Percentiles rank a stretch among this genome's conserved stretches.
Evolutionary conservation across 2,888 invertebrate species (phyloP).

Genomic region (Nymphalis polychloros): DNA sequence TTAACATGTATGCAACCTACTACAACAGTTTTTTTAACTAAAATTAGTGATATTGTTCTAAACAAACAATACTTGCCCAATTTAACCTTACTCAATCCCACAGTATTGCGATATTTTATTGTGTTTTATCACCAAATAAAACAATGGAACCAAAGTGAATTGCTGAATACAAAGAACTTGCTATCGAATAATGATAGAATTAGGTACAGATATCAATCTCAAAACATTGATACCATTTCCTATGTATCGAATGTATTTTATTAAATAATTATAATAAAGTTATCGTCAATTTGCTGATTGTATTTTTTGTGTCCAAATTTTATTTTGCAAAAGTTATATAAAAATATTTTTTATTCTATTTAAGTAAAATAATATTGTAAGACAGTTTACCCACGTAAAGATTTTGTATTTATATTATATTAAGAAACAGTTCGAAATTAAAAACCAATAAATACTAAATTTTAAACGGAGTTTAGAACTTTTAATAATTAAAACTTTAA

Average conservation of each 20-base stretch:
- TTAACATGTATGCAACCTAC: no score
- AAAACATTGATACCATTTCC: conserved; percentile 3
- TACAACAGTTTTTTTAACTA: not conserved
- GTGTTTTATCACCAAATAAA: conserved; percentile 56
- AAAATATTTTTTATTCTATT: no score
- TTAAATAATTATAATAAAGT: conserved; percentile 1
- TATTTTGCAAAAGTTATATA: not conserved
- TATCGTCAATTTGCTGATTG: not conserved
- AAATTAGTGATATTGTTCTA: conserved; percentile 36
- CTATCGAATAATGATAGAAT: conserved; percentile 64
- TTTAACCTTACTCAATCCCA: conserved; percentile 53
- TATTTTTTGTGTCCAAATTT: not conserved
- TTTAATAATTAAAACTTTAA: no score
- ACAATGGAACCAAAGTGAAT: conserved; percentile 58
- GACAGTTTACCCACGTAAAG: no score
- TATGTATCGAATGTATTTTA: not conserved
- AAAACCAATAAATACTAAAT: no score
- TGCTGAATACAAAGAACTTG: conserved; percentile 59
- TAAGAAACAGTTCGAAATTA: no score
- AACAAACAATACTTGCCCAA: conserved; percentile 30
- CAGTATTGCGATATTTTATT: conserved; percentile 53
- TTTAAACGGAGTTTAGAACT: no score
- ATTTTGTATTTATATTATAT: no score
- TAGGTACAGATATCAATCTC: conserved; percentile 41
- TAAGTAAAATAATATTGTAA: no score